phyloP scores from a whole-genome alignment of 2,888 invertebrate species.

The Steinernema hermaphroditum region DNA sequence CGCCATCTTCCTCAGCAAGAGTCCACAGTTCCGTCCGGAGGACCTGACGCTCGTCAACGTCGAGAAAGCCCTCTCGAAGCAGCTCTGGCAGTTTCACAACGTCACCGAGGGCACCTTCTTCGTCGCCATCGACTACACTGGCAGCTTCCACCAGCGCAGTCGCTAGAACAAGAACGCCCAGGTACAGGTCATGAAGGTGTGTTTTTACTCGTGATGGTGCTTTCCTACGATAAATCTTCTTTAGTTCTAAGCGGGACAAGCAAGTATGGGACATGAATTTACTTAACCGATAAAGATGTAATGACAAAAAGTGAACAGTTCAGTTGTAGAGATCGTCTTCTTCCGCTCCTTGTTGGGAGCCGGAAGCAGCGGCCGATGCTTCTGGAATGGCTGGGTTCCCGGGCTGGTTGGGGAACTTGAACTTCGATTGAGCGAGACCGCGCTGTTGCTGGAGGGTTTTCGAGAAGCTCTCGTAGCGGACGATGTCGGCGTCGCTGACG shows the following conservation, averaged over 20 bases:
- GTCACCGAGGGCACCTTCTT: neutral
- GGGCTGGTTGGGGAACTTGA: constrained; percentile 72
- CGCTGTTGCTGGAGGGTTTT: constrained; percentile 98
- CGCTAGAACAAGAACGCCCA: neutral
- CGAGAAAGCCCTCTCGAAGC: neutral
- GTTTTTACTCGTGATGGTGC: too few relatives aligned
- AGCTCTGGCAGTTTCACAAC: neutral
- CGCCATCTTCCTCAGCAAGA: neutral
- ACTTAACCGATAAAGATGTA: too few relatives aligned
- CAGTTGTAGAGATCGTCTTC: constrained; percentile 31
- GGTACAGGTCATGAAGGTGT: too few relatives aligned
- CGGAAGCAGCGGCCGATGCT: constrained; percentile 22
- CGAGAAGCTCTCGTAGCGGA: constrained; percentile 99
- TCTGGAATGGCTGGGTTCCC: neutral
- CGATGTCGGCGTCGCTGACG: constrained; percentile 97
- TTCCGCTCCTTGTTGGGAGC: neutral
- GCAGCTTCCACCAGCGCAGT: neutral
- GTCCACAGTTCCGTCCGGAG: neutral
- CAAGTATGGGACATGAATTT: too few relatives aligned
- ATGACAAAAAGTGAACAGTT: neutral
- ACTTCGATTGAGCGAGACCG: constrained; percentile 87
- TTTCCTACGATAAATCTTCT: too few relatives aligned
- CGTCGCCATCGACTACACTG: constrained; percentile 9
- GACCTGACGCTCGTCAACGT: neutral
- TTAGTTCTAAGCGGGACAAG: too few relatives aligned